These are phyloP conservation scores for Struthidea cinerea DNA, from an alignment of 2,113 vertebrate genomes.

Conservation along the genomic window DNA sequence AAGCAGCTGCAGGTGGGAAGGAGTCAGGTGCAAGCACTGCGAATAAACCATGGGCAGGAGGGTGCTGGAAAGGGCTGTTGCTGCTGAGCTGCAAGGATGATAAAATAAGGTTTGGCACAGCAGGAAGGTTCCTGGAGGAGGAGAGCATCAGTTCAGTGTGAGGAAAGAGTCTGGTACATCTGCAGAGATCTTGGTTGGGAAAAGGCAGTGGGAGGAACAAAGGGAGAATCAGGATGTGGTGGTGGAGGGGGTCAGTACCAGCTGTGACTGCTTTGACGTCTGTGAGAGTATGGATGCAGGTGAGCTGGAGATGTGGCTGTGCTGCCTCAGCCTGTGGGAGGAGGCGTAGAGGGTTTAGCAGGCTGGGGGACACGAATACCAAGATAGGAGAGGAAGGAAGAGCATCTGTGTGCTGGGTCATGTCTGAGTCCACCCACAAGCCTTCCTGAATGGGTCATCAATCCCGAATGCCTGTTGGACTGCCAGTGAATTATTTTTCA, in stretches of 20 bases:
- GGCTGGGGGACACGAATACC: not conserved
- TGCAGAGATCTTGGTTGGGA: not conserved
- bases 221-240: not conserved
- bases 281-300: not conserved
- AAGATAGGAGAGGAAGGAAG: not conserved
- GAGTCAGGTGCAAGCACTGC: not conserved
- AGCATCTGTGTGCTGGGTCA: not conserved
- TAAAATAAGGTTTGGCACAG: not conserved
- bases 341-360: not conserved
- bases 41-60: not conserved
- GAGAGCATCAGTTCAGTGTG: not conserved
- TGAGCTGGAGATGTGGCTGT: not conserved
- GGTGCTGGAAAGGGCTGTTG: not conserved
- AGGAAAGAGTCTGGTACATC: not conserved
- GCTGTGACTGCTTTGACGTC: not conserved
- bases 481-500: not conserved
- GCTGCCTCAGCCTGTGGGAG: not conserved
- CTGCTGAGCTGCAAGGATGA: not conserved
- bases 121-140: not conserved
- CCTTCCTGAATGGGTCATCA: not conserved
- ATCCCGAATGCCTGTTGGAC: not conserved
- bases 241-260: not conserved
- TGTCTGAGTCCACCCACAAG: not conserved
- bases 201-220: not conserved
- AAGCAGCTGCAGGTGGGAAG: slow-evolving; percentile 91